Conservation (phyloP, 2,888 invertebrate species). For the Oxystoma pomonae region DNA sequence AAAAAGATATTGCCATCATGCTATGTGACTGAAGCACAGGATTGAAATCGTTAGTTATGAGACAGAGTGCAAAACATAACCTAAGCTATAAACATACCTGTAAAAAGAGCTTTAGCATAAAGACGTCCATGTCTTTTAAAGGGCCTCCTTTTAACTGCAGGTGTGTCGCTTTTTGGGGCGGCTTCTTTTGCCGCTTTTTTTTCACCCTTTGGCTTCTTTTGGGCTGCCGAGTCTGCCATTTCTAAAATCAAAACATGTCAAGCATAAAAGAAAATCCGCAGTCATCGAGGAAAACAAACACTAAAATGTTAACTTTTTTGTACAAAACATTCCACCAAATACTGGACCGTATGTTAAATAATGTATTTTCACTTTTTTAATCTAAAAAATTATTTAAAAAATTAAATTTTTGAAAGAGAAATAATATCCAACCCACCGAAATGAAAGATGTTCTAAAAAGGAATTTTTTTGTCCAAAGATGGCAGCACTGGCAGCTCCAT, state of each 20-base stretch:
- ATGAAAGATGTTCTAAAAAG: not conserved
- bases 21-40: too few species aligned
- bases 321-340: not conserved
- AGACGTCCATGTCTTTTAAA: slow-evolving; percentile 74
- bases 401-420: not conserved
- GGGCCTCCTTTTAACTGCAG: slow-evolving; percentile 46
- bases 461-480: not conserved
- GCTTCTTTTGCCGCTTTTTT: slow-evolving; percentile 46
- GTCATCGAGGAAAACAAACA: slow-evolving; percentile 27
- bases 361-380: not conserved
- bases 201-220: slow-evolving; percentile 56
- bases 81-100: slow-evolving; percentile 46
- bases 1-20: too few species aligned
- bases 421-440: not conserved
- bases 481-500: too few species aligned
- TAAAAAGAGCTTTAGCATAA: slow-evolving; percentile 97
- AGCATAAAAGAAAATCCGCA: slow-evolving; percentile 24
- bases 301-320: not conserved
- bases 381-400: not conserved
- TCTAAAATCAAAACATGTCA: slow-evolving; percentile 37
- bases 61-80: too few species aligned
- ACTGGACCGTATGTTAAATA: not conserved
- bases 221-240: slow-evolving; percentile 63
- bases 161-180: slow-evolving; percentile 50
- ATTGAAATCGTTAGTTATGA: too few species aligned